Percentiles rank a stretch among this genome's conserved stretches.
phyloP scores from a whole-genome alignment of 2,888 invertebrate genomes.

The Mythimna impura region DNA sequence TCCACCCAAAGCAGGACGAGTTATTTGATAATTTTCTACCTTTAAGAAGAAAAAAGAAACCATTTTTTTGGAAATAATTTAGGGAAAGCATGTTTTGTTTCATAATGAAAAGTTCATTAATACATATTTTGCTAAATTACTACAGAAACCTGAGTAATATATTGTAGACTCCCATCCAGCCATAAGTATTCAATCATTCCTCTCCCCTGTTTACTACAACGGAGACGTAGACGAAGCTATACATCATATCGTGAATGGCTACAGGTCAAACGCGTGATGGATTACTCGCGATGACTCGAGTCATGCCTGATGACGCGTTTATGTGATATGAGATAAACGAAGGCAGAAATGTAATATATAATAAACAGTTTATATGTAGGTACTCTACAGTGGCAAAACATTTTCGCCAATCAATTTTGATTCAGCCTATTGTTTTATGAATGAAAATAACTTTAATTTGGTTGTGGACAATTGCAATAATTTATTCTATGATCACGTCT shows the following conservation, averaged over 20 bases:
- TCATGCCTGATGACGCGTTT: constrained; percentile 32
- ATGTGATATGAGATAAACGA: constrained; percentile 33
- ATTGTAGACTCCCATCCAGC: not conserved
- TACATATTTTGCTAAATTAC: not conserved
- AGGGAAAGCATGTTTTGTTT: not conserved
- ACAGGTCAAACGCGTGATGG: constrained; percentile 61
- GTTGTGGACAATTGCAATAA: no score
- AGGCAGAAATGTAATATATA: not conserved
- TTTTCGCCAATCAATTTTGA: not conserved
- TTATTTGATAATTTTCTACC: no score
- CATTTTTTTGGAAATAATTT: no score
- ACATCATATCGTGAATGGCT: constrained; percentile 41
- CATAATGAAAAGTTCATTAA: not conserved
- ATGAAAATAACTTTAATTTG: not conserved
- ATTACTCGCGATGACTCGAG: constrained; percentile 48
- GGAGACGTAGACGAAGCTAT: constrained; percentile 39
- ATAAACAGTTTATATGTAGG: not conserved
- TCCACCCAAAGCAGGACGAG: no score
- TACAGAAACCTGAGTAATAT: constrained; percentile 3
- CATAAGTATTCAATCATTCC: constrained; percentile 43
- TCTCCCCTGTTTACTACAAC: constrained; percentile 29
- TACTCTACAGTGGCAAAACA: not conserved
- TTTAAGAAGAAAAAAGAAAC: no score
- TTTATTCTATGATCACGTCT: not conserved
- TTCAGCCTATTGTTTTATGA: not conserved